These are phyloP conservation scores for Himalopsyche phryganea DNA, from an alignment of 1,140 invertebrate genomes.

Conservation along the genomic window DNA sequence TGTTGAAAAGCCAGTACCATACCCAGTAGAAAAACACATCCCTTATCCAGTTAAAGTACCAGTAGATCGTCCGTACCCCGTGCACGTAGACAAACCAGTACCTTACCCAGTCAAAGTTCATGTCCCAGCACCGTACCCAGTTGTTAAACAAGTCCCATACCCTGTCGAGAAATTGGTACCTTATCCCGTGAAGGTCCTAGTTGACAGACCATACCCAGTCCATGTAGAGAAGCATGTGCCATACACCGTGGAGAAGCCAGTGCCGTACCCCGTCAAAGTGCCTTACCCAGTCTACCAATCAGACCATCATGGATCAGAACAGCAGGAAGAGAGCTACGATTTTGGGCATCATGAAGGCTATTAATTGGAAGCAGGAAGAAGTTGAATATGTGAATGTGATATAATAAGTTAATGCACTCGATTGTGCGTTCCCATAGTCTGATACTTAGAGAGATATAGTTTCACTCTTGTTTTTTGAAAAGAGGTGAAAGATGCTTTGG, in stretches of 20 bases:
- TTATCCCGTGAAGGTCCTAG: conserved; percentile 57
- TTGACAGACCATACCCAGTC: conserved; percentile 58
- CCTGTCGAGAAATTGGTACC: conserved; percentile 60
- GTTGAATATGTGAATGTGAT: conserved; percentile 28
- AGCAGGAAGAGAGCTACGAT: conserved; percentile 12
- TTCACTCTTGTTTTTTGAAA: conserved; percentile 14
- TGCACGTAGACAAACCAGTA: conserved; percentile 55
- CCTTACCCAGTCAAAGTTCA: conserved; percentile 57
- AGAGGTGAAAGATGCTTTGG: conserved; percentile 31
- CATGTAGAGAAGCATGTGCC: conserved; percentile 59
- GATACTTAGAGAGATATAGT: conserved; percentile 32
- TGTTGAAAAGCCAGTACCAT: conserved; percentile 66
- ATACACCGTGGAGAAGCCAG: conserved; percentile 54
- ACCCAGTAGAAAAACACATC: conserved; percentile 65
- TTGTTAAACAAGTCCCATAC: conserved; percentile 55
- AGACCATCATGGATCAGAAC: conserved; percentile 39
- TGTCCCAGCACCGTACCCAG: conserved; percentile 51
- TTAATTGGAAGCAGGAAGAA: conserved; percentile 26
- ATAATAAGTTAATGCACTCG: conserved; percentile 21
- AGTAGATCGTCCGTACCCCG: conserved; percentile 57
- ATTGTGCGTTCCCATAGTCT: conserved; percentile 7
- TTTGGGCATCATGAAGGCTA: conserved; percentile 27
- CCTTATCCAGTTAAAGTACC: conserved; percentile 61
- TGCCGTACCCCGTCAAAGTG: conserved; percentile 60
- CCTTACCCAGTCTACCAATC: conserved; percentile 54